Percentiles rank a stretch among this genome's conserved stretches.
Evolutionary conservation across 2,888 invertebrate species (phyloP).

Genomic region (Sinotaia quadrata): DNA sequence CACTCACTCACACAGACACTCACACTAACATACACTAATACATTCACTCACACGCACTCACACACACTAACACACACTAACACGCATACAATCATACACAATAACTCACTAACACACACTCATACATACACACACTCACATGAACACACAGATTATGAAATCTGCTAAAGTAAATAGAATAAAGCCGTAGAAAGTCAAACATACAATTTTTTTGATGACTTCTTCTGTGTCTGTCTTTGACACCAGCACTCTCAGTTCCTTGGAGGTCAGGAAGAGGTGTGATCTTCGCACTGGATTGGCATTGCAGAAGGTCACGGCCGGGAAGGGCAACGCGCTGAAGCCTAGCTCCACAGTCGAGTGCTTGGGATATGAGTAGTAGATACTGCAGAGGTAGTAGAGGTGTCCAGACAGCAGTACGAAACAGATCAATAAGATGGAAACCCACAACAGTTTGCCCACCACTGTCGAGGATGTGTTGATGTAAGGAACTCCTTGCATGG

Average conservation of each 20-base stretch:
- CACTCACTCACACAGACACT: no score
- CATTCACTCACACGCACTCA: no score
- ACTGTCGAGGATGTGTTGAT: conserved; percentile 44
- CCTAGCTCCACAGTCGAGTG: conserved; percentile 35
- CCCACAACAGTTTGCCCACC: conserved; percentile 46
- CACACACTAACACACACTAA: no score
- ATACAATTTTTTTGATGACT: conserved; percentile 21
- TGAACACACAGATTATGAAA: no score
- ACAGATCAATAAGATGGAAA: conserved; percentile 36
- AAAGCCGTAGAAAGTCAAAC: no score
- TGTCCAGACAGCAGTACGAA: conserved; percentile 44
- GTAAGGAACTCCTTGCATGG: conserved; percentile 54
- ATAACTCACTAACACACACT: no score
- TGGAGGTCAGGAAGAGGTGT: background rate
- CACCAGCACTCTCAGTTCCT: conserved; percentile 18
- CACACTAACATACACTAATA: no score
- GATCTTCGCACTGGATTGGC: conserved; percentile 33
- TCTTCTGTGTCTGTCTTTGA: conserved; percentile 5
- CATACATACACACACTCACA: no score
- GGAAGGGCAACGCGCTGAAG: conserved; percentile 35
- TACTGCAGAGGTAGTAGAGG: conserved; percentile 42
- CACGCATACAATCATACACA: no score
- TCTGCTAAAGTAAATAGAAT: conserved; percentile 1
- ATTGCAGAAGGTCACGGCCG: conserved; percentile 40
- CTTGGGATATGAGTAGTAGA: conserved; percentile 44